phyloP scores from a whole-genome alignment of 2,113 vertebrate genomes.

The Ibidorhyncha struthersii region DNA sequence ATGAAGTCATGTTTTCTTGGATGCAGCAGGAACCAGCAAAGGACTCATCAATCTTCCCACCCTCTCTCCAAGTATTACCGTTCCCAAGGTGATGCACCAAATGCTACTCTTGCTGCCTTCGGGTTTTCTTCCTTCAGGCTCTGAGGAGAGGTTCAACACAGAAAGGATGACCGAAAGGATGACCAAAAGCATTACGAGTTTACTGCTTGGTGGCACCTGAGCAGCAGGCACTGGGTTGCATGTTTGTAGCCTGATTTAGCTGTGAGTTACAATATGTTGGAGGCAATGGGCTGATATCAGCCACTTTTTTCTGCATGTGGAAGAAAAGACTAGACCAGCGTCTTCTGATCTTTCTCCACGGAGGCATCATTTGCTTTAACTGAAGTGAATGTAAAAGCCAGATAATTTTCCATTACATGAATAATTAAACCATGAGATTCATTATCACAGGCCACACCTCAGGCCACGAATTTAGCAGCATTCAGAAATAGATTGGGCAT shows the following conservation, averaged over 20 bases:
- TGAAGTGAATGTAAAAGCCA: neutral
- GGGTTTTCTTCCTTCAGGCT: neutral
- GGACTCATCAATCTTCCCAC: neutral
- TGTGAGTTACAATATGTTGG: neutral
- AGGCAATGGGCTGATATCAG: neutral
- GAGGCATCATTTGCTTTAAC: neutral
- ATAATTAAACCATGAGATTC: conserved; percentile 9
- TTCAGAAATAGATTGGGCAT: neutral
- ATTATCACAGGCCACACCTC: neutral
- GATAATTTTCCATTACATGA: neutral
- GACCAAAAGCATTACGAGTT: neutral
- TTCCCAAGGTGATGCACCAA: neutral
- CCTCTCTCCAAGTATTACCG: neutral
- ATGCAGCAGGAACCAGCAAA: neutral
- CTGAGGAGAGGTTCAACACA: neutral
- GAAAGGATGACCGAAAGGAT: neutral
- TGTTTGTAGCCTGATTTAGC: neutral
- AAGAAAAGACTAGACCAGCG: neutral
- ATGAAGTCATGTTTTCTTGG: neutral
- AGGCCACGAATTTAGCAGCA: neutral
- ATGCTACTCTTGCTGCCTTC: neutral
- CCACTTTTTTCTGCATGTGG: neutral
- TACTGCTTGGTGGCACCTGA: neutral
- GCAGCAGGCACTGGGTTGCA: neutral
- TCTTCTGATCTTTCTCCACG: neutral